Percentiles rank a stretch among this genome's conserved stretches.
Conservation (phyloP, 2,797 vertebrate species). For the Bucorvus abyssinicus region DNA sequence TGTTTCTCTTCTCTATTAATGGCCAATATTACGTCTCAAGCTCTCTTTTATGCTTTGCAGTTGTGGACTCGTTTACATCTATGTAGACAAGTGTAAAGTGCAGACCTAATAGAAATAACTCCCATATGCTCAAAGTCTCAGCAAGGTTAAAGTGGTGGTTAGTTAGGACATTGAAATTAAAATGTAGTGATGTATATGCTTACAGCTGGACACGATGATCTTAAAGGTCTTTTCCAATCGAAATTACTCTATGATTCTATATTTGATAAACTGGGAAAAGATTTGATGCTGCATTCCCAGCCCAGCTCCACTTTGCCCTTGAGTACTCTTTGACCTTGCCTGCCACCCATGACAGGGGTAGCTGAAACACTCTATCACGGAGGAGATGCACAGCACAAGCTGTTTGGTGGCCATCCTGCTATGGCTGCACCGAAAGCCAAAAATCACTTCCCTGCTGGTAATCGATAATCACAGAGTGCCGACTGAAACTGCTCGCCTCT, state of each 20-base stretch:
- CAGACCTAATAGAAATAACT: not conserved
- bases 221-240: not conserved
- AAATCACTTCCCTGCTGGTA: not conserved
- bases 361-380: accelerated
- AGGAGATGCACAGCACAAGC: not conserved
- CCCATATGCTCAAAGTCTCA: not conserved
- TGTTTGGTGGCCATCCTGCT: not conserved
- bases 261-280: not conserved
- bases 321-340: accelerated
- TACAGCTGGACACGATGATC: accelerated
- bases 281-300: not conserved
- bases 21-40: not conserved
- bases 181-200: not conserved
- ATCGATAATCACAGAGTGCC: not conserved
- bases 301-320: not conserved
- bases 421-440: not conserved
- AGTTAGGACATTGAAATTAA: not conserved
- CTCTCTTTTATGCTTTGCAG: not conserved
- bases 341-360: accelerated
- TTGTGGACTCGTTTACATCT: not conserved
- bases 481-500: not conserved
- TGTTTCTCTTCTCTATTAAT: not conserved
- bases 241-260: not conserved
- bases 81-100: not conserved
- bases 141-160: not conserved